Base-by-base conservation (phyloP, 1,140 invertebrate genomes). In the Mactra quadrangularis region DNA sequence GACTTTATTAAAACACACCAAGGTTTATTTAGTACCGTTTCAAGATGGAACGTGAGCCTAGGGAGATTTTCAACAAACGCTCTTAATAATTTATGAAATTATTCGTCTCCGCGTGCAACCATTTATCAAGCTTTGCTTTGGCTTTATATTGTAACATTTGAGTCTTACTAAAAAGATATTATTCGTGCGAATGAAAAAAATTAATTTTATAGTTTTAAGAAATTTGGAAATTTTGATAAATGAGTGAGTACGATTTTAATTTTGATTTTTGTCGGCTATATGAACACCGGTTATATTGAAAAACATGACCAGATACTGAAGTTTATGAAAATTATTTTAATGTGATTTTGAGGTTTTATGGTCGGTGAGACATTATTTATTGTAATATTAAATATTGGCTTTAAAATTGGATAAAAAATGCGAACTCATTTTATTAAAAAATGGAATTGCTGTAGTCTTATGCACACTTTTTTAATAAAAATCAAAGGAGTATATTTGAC, bases 1-100 rank as follows among this genome's bases (percentile, higher is more conserved):
- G 77, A 81, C 77, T 81, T 81, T 81, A 81, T 81, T 81, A 81
- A 81, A 81, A 70, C 77, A 13, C 45, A n/a, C 50, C 9, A 35
- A 66, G 53, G 77, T 81, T 81, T 45, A 81, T 70, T 60, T 57
- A 53, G 77, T 70, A 50, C 77, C 38, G 15, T 57, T 53, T 81
- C 11, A 47, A 70, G 77, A 55, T 47, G 27, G 55, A 50, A 81
- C 77, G 77, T 81, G 77, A 25, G 62, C n/a, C n/a, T 57, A 17
- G 25, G 22, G 45, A 41, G 62, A 55, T 81, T 81, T 81, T 45
- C n/a, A 59, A 81, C 66, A 81, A 70, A 81, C 59, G 41, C 7
- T 35, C 25, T 41, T 71, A 64, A 71, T 71, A 81, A 81, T 57
- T 81, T 71, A 57, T 59, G 47, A 55, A 59, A 52, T 57, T 70